Conservation (phyloP, 2,797 vertebrate species). For the Enteromius argenteus region DNA sequence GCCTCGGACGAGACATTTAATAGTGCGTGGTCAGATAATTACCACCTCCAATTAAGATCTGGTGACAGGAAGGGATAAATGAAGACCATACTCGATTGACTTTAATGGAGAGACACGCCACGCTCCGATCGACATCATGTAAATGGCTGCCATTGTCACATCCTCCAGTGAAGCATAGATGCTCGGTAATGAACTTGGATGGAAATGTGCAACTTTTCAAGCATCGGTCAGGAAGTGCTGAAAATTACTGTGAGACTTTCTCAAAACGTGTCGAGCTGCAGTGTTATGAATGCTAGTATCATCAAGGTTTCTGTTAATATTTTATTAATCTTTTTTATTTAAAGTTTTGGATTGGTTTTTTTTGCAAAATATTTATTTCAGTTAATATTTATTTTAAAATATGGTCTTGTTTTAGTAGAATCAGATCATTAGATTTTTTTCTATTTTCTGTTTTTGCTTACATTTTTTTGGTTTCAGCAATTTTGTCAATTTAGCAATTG, state of each 20-base stretch:
- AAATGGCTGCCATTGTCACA: constrained; percentile 18
- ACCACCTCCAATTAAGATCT: constrained; percentile 91
- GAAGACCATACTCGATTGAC: constrained; percentile 75
- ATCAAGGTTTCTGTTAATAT: not conserved
- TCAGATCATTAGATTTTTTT: too few species aligned
- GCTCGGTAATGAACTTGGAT: not conserved
- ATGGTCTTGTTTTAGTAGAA: too few species aligned
- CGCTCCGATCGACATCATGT: constrained; percentile 69
- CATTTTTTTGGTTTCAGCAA: too few species aligned
- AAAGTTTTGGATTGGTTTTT: not conserved
- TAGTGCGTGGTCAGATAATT: constrained; percentile 88
- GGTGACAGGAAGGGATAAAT: constrained; percentile 80
- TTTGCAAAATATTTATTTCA: not conserved
- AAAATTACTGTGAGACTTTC: not conserved
- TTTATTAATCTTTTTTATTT: not conserved
- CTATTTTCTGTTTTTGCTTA: too few species aligned
- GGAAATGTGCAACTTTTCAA: not conserved
- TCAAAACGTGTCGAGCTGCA: not conserved
- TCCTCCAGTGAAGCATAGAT: constrained; percentile 7
- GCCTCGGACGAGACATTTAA: constrained; percentile 87
- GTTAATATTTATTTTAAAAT: not conserved
- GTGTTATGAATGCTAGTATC: not conserved
- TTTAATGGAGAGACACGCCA: constrained; percentile 78
- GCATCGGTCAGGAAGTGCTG: not conserved
- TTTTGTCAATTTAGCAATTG: too few species aligned